phyloP scores from a whole-genome alignment of 1,140 invertebrate species.

The Aphelinus atriplicis region DNA sequence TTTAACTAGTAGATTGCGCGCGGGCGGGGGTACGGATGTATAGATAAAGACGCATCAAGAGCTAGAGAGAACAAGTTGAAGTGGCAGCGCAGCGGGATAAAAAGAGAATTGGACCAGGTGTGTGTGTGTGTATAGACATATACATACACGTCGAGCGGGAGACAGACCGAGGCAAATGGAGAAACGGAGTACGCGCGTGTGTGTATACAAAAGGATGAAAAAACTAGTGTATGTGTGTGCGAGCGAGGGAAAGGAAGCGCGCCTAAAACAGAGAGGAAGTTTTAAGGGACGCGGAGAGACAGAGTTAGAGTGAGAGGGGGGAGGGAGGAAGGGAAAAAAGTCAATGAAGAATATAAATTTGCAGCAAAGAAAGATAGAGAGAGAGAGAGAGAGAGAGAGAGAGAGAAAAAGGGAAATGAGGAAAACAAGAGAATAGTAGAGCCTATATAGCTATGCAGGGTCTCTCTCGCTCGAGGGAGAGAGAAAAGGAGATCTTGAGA shows the following conservation, averaged over 20 bases:
- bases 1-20: too few species aligned
- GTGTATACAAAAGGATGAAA: too few species aligned
- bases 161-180: not conserved
- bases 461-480: not conserved
- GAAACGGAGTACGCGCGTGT: not conserved
- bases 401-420: constrained; percentile 1
- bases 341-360: too few species aligned
- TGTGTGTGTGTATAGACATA: not conserved
- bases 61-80: not conserved
- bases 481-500: constrained; percentile 39
- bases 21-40: too few species aligned
- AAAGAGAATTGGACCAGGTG: not conserved
- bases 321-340: too few species aligned
- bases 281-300: not conserved
- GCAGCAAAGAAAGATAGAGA: not conserved
- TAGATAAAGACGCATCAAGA: too few species aligned
- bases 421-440: constrained; percentile 1
- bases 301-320: too few species aligned
- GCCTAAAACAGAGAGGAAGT: not conserved
- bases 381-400: not conserved
- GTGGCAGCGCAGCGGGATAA: not conserved
- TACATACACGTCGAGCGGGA: not conserved
- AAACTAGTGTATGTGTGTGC: too few species aligned
- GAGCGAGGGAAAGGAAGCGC: not conserved
- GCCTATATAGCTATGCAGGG: not conserved